phyloP scores from a whole-genome alignment of 2,113 vertebrate genomes.

The Athene cunicularia region DNA sequence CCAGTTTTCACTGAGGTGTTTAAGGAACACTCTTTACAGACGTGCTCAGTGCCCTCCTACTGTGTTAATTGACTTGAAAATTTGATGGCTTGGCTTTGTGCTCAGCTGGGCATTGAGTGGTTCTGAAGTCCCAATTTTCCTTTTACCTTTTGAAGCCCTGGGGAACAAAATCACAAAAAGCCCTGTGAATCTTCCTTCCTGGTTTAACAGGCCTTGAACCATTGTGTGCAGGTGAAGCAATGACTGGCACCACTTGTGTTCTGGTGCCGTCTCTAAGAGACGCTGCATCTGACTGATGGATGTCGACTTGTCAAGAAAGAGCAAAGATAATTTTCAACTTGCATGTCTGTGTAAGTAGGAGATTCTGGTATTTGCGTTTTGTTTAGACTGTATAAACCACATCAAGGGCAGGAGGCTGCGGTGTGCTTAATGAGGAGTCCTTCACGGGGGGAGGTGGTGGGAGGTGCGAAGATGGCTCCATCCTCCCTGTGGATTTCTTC shows the following conservation, averaged over 20 bases:
- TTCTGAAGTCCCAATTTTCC: conserved; percentile 21
- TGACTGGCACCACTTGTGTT: background rate
- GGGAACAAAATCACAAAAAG: background rate
- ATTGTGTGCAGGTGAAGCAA: background rate
- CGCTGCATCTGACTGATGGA: background rate
- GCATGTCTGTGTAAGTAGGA: background rate
- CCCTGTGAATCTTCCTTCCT: background rate
- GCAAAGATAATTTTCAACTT: background rate
- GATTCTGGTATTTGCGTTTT: background rate
- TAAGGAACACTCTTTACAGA: background rate
- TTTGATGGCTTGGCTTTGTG: background rate
- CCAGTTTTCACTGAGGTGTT: background rate
- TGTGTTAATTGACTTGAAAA: conserved; percentile 35
- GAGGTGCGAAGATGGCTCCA: background rate
- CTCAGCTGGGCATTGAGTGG: background rate
- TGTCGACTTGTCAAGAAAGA: background rate
- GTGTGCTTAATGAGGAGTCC: background rate
- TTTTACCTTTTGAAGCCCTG: background rate
- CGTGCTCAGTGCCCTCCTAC: background rate
- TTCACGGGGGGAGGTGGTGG: rapidly evolving
- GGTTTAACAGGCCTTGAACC: background rate
- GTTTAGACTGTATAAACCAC: background rate
- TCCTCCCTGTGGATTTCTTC: background rate
- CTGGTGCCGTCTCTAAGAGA: background rate
- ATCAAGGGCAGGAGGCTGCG: background rate